Percentiles rank a stretch among this genome's conserved stretches.
Conservation (phyloP, 2,797 vertebrate genomes). For the Aldrovandia affinis region DNA sequence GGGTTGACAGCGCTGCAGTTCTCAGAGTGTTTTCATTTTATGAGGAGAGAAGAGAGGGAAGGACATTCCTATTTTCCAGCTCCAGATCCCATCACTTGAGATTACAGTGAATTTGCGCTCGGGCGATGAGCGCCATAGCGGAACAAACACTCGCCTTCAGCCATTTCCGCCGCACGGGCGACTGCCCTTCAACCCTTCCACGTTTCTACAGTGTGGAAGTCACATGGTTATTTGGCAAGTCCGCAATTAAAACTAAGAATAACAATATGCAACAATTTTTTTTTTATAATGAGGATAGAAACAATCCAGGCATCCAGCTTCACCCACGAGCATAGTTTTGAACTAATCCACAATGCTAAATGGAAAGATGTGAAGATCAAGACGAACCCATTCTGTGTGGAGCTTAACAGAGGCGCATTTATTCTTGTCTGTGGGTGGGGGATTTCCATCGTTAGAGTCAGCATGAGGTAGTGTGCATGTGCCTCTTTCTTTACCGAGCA, state of each 20-base stretch:
- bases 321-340: background rate
- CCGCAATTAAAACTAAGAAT: conserved; percentile 11
- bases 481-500: background rate
- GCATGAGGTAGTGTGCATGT: background rate
- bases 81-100: conserved; percentile 43
- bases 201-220: conserved; percentile 16
- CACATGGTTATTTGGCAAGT: background rate
- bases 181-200: background rate
- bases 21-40: conserved; percentile 42
- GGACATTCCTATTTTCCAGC: conserved; percentile 44
- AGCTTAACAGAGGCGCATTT: background rate
- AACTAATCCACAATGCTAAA: conserved; percentile 1
- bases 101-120: conserved; percentile 54
- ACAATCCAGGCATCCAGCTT: background rate
- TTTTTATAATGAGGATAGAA: background rate
- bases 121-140: conserved; percentile 34
- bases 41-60: conserved; percentile 33
- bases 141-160: conserved; percentile 46
- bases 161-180: conserved; percentile 47
- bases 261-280: background rate
- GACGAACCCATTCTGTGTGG: conserved; percentile 18
- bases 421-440: background rate
- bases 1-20: conserved; percentile 39
- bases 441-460: background rate
- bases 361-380: background rate